These are phyloP conservation scores for Xestobium rufovillosum DNA, from an alignment of 2,888 invertebrate species.

Conservation along the genomic window DNA sequence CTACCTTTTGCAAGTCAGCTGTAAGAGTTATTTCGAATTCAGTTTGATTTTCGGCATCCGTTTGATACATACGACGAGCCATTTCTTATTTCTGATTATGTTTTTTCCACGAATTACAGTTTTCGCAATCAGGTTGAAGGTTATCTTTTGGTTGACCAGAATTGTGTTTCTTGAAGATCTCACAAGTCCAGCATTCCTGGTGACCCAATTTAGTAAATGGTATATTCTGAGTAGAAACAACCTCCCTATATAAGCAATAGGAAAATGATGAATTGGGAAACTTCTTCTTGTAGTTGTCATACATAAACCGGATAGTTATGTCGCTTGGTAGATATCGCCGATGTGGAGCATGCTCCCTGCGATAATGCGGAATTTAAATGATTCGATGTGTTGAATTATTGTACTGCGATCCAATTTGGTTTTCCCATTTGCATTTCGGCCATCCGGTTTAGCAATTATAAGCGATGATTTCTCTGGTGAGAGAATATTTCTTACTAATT, in stretches of 20 bases:
- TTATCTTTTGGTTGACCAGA: slow-evolving; percentile 13
- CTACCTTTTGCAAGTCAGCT: slow-evolving; percentile 15
- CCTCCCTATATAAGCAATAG: slow-evolving; percentile 17
- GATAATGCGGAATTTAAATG: slow-evolving; percentile 20
- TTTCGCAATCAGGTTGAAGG: slow-evolving; percentile 12
- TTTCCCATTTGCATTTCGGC: slow-evolving; percentile 4
- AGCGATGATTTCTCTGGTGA: neutral
- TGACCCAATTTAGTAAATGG: slow-evolving; percentile 15
- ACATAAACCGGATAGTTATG: slow-evolving; percentile 16
- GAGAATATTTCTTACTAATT: slow-evolving; percentile 4
- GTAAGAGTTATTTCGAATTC: slow-evolving; percentile 2
- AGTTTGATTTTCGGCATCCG: slow-evolving; percentile 8
- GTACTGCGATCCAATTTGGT: too few species aligned
- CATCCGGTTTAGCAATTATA: slow-evolving; percentile 7
- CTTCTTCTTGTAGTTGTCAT: slow-evolving; percentile 15
- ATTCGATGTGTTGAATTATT: slow-evolving; percentile 18
- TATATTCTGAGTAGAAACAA: slow-evolving; percentile 14
- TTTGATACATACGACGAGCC: slow-evolving; percentile 13
- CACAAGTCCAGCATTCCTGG: slow-evolving; percentile 19
- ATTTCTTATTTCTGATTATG: slow-evolving; percentile 12
- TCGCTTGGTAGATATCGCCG: slow-evolving; percentile 19
- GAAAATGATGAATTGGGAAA: slow-evolving; percentile 11
- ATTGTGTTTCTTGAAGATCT: slow-evolving; percentile 15
- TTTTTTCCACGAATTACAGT: slow-evolving; percentile 15
- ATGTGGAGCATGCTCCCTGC: slow-evolving; percentile 17